Conservation (phyloP, 2,113 vertebrate species). For the Gymnogyps californianus region DNA sequence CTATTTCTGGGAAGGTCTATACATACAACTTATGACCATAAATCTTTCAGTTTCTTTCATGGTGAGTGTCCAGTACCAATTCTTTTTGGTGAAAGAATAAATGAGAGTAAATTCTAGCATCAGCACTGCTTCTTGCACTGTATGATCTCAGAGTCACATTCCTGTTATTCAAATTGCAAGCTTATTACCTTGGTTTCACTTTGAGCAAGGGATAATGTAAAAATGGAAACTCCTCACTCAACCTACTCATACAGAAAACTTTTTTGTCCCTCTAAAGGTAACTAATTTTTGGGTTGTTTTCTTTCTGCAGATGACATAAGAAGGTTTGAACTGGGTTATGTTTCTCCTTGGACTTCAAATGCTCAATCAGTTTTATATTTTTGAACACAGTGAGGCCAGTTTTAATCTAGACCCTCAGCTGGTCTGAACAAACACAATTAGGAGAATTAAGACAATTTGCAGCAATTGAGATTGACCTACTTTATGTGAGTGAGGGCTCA, state of each 20-base stretch:
- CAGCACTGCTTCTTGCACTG: accelerated
- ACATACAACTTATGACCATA: not conserved
- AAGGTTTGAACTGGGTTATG: not conserved
- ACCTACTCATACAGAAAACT: not conserved
- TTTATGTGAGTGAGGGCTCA: not conserved
- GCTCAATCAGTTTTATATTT: not conserved
- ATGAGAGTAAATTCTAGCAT: not conserved
- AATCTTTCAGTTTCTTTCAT: not conserved
- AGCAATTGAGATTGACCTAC: not conserved
- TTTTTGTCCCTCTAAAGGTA: not conserved
- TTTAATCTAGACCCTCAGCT: not conserved
- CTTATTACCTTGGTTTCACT: not conserved
- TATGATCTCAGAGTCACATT: not conserved
- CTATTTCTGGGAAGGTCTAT: not conserved
- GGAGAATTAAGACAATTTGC: not conserved
- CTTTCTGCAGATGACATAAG: not conserved
- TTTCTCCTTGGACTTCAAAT: not conserved
- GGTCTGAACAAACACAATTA: not conserved
- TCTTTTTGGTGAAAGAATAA: not conserved
- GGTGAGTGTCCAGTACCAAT: not conserved
- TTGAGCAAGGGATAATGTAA: no score
- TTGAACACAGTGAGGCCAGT: not conserved
- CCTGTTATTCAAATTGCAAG: not conserved
- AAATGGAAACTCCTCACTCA: not conserved
- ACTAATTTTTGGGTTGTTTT: not conserved